phyloP scores from a whole-genome alignment of 92 coral and sea anemone genomes.

The Plumapathes pennacea region DNA sequence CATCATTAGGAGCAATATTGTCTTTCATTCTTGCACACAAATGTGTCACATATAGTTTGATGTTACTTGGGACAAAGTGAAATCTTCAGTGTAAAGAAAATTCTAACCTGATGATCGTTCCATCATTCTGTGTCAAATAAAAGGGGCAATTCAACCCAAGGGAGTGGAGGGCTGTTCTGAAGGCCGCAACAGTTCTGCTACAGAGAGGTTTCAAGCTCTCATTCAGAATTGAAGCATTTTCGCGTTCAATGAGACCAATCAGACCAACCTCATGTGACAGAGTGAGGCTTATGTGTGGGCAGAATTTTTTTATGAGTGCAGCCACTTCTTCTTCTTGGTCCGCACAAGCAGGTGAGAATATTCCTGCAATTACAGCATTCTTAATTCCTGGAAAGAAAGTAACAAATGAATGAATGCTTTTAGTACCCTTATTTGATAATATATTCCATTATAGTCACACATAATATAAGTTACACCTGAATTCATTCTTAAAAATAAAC shows the following conservation, averaged over 20 bases:
- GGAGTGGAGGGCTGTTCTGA: constrained; percentile 52
- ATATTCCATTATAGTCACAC: too few species aligned
- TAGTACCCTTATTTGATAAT: too few species aligned
- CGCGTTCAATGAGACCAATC: constrained; percentile 85
- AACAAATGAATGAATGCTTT: too few species aligned
- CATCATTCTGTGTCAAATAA: constrained; percentile 96
- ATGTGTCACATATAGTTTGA: too few species aligned
- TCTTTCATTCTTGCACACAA: too few species aligned
- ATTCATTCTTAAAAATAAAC: too few species aligned
- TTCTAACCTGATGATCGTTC: constrained; percentile 84
- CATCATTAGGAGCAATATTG: too few species aligned
- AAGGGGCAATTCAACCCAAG: constrained; percentile 81
- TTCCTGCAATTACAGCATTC: constrained; percentile 79
- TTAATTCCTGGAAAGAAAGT: constrained; percentile 43
- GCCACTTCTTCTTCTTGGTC: constrained; percentile 74
- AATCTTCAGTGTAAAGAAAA: too few species aligned
- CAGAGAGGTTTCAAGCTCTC: constrained; percentile 90
- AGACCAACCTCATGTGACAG: constrained; percentile 81
- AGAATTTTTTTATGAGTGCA: constrained; percentile 38
- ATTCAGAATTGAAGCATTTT: constrained; percentile 89
- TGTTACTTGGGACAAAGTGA: too few species aligned
- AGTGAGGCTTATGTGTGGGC: constrained; percentile 76
- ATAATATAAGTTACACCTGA: too few species aligned
- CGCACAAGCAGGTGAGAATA: constrained; percentile 74
- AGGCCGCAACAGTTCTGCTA: constrained; percentile 63